Conservation (phyloP, 2,797 vertebrate species). For the Mus minutoides region DNA sequence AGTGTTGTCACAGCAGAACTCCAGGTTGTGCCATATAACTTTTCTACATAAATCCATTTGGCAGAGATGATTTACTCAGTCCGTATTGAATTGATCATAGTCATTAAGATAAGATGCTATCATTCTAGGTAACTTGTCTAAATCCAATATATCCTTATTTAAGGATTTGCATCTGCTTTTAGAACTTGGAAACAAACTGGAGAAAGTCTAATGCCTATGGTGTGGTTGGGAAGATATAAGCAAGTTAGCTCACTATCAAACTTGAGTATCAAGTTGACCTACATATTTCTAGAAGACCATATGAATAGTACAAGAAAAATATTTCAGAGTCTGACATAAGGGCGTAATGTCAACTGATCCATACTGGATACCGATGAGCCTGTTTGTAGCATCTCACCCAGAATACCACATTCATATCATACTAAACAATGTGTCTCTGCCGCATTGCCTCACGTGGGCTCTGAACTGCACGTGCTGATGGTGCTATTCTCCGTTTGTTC, state of each 20-base stretch:
- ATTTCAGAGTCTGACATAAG: neutral
- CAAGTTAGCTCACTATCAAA: neutral
- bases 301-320: neutral
- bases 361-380: neutral
- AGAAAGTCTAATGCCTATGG: neutral
- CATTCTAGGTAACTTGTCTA: neutral
- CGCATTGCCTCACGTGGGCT: neutral
- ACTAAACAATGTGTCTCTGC: neutral
- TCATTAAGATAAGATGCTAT: neutral
- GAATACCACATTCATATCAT: neutral
- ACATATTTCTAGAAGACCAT: neutral
- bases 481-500: neutral
- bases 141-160: neutral
- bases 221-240: neutral
- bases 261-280: neutral
- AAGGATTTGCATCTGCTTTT: neutral
- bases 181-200: neutral
- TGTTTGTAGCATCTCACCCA: neutral
- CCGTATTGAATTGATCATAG: neutral
- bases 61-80: neutral
- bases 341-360: neutral
- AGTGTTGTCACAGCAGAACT: constrained; percentile 1
- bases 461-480: neutral
- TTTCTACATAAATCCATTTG: constrained; percentile 54
- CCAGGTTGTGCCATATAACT: neutral